A percentile compares a stretch with the other conserved stretches of the same genome.
phyloP scores from a whole-genome alignment of 2,797 vertebrate genomes.

The Coilia nasus region DNA sequence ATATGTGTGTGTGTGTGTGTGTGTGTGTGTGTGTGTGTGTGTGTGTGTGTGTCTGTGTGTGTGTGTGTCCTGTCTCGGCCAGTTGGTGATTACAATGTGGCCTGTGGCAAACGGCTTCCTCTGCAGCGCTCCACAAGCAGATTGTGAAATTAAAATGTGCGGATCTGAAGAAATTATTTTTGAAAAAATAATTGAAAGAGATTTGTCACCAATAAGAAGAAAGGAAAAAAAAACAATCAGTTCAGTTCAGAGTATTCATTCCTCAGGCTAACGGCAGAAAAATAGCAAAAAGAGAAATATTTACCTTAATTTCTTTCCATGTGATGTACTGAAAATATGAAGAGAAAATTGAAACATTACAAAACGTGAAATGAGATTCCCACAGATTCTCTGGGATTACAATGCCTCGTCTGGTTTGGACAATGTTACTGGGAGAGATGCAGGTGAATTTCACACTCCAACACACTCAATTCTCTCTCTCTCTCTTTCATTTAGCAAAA shows the following conservation, averaged over 20 bases:
- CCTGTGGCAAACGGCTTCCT: neutral
- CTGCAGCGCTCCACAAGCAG: neutral
- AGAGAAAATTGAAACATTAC: neutral
- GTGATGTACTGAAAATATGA: neutral
- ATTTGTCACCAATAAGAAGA: neutral
- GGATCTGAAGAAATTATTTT: conserved; percentile 10
- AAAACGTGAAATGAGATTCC: neutral
- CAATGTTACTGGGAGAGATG: neutral
- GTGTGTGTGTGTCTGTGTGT: neutral
- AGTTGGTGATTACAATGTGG: neutral
- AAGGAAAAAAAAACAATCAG: neutral
- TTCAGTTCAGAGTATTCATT: neutral
- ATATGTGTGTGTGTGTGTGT: neutral
- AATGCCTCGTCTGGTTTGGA: neutral
- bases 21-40: neutral
- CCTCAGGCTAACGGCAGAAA: neutral
- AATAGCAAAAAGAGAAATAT: neutral
- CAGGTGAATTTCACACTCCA: conserved; percentile 21
- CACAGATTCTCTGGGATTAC: neutral
- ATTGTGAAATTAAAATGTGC: neutral
- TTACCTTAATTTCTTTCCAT: neutral
- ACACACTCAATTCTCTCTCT: neutral
- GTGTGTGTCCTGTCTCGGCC: neutral
- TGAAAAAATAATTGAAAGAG: neutral
- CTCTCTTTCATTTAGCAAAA: neutral